Percentiles rank a stretch among this genome's conserved stretches.
Conservation (phyloP, 2,113 vertebrate genomes). For the Solenodon paradoxus region DNA sequence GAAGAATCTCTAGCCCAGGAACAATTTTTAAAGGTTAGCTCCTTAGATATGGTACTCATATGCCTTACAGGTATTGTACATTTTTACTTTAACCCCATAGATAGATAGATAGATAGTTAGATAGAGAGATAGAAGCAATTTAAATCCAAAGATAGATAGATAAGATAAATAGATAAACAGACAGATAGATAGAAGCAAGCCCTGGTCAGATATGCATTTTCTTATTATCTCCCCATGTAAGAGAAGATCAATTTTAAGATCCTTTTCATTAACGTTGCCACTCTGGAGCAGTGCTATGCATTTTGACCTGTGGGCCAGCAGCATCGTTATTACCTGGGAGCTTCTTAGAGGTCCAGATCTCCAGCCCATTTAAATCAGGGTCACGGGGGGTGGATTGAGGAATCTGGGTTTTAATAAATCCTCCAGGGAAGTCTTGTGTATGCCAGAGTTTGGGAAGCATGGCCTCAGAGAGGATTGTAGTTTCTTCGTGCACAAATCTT, state of each 20-base stretch:
- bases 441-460: background rate
- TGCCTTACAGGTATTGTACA: background rate
- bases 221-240: background rate
- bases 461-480: background rate
- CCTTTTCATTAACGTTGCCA: background rate
- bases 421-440: background rate
- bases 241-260: background rate
- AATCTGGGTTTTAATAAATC: background rate
- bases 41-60: background rate
- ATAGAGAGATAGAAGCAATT: too few species aligned
- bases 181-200: too few species aligned
- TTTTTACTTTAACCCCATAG: background rate
- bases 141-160: too few species aligned
- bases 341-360: background rate
- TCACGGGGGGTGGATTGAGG: background rate
- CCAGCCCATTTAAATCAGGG: background rate
- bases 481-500: background rate
- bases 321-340: background rate
- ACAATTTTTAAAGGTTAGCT: background rate
- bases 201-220: background rate
- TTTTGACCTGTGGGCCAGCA: background rate
- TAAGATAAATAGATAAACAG: background rate
- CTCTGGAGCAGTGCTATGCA: background rate
- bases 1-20: background rate
- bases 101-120: too few species aligned